A percentile compares a stretch with the other conserved stretches of the same genome.
Evolutionary conservation across 1,140 invertebrate species (phyloP).

Genomic region (Zaprionus vittiger): DNA sequence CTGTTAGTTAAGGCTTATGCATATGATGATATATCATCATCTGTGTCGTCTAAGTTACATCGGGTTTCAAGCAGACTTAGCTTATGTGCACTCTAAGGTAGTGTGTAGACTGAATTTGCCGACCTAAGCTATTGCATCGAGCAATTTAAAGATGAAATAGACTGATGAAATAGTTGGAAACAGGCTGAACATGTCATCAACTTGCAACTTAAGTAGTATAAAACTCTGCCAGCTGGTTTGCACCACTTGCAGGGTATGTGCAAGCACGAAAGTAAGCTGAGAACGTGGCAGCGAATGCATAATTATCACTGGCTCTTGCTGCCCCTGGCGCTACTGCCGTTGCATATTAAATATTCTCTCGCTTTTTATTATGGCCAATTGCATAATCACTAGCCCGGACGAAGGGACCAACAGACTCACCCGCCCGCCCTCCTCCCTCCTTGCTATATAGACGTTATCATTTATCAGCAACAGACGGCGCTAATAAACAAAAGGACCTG

Average conservation of each 20-base stretch:
- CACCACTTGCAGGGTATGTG: neutral
- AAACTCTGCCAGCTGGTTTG: neutral
- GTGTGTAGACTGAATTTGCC: neutral
- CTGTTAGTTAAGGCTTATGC: neutral
- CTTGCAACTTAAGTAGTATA: neutral
- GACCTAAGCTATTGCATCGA: neutral
- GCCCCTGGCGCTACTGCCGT: constrained; percentile 6
- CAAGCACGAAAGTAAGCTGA: constrained; percentile 16
- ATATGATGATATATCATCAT: no score
- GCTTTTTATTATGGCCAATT: constrained; percentile 32
- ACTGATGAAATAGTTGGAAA: neutral
- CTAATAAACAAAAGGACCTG: constrained; percentile 36
- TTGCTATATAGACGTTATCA: constrained; percentile 25
- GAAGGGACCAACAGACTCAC: neutral
- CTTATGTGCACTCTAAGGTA: neutral
- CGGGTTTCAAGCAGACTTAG: neutral
- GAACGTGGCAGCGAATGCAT: constrained; percentile 11
- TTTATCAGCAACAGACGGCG: constrained; percentile 37
- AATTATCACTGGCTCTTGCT: constrained; percentile 58
- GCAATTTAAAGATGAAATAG: neutral
- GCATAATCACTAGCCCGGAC: constrained; percentile 30
- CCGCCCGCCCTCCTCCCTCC: neutral
- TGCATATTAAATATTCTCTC: constrained; percentile 15
- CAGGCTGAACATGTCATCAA: neutral
- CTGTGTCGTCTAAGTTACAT: neutral